A percentile compares a stretch with the other conserved stretches of the same genome.
These are phyloP conservation scores for Pinctada fucata DNA, from an alignment of 2,888 invertebrate genomes.

Conservation along the genomic window DNA sequence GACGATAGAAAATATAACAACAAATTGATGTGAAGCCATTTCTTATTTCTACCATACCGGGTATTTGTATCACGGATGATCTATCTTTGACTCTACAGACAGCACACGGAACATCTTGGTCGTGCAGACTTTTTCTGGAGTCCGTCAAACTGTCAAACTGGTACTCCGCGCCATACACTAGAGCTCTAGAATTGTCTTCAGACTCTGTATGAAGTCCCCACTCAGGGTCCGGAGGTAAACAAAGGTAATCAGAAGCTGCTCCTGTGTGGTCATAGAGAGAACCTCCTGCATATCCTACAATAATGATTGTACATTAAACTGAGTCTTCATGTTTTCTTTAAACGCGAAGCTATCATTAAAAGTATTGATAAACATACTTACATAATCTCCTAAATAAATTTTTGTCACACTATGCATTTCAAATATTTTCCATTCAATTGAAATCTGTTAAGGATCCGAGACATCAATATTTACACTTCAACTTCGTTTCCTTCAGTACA, in stretches of 20 bases:
- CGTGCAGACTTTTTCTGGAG: conserved; percentile 1
- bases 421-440: too few relatives aligned
- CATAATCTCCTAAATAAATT: too few relatives aligned
- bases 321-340: too few relatives aligned
- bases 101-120: conserved; percentile 5
- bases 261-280: conserved; percentile 15
- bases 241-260: conserved; percentile 29
- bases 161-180: conserved; percentile 37
- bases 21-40: neutral
- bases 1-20: too few relatives aligned
- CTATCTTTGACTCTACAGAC: conserved; percentile 12
- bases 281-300: conserved; percentile 38
- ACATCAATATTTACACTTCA: too few relatives aligned
- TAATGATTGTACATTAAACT: too few relatives aligned
- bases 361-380: too few relatives aligned
- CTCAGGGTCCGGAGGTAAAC: conserved; percentile 27
- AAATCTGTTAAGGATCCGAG: too few relatives aligned
- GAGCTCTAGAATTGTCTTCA: neutral
- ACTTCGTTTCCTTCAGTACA: too few relatives aligned
- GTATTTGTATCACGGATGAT: conserved; percentile 32
- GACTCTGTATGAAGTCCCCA: conserved; percentile 19
- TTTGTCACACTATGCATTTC: too few relatives aligned
- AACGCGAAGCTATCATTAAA: too few relatives aligned
- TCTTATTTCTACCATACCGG: conserved; percentile 13
- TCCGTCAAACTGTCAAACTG: neutral